phyloP scores from a whole-genome alignment of 2,888 invertebrate genomes.

The Diarsia brunnea region DNA sequence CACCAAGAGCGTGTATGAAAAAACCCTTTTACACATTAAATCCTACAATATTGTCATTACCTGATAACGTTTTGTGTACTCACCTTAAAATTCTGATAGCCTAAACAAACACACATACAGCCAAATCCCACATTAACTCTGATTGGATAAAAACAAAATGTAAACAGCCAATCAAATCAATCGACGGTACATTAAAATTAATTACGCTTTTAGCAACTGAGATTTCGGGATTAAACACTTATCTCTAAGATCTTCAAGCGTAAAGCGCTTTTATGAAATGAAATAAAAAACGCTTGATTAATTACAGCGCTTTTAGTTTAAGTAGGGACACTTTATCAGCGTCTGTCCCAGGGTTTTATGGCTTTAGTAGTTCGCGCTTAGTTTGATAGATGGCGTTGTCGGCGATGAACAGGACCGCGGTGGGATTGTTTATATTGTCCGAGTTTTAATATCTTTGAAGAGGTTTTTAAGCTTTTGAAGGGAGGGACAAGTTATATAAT shows the following conservation, averaged over 20 bases:
- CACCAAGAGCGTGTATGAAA: no score
- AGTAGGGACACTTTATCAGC: slow-evolving; percentile 53
- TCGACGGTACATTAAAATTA: slow-evolving; percentile 25
- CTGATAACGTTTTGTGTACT: slow-evolving; percentile 35
- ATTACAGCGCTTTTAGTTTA: slow-evolving; percentile 52
- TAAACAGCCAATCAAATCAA: slow-evolving; percentile 24
- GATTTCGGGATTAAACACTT: slow-evolving; percentile 25
- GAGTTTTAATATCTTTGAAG: slow-evolving; percentile 42
- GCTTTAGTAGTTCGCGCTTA: slow-evolving; percentile 51
- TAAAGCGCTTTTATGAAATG: slow-evolving; percentile 43
- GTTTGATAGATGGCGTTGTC: slow-evolving; percentile 57
- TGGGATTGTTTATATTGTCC: slow-evolving; percentile 34
- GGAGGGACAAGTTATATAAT: slow-evolving; percentile 4
- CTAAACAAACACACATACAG: slow-evolving; percentile 23
- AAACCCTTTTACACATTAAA: slow-evolving; percentile 8
- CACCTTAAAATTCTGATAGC: slow-evolving; percentile 33
- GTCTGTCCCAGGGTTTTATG: slow-evolving; percentile 45
- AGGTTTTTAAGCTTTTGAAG: slow-evolving; percentile 19
- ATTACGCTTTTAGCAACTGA: slow-evolving; percentile 18
- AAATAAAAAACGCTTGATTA: slow-evolving; percentile 58
- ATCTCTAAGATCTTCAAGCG: slow-evolving; percentile 33
- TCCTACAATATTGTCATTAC: slow-evolving; percentile 4
- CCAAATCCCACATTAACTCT: slow-evolving; percentile 14
- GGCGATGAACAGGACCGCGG: slow-evolving; percentile 30
- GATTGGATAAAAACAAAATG: slow-evolving; percentile 22